phyloP scores from a whole-genome alignment of 2,888 invertebrate species.

The Eristalis arbustorum region DNA sequence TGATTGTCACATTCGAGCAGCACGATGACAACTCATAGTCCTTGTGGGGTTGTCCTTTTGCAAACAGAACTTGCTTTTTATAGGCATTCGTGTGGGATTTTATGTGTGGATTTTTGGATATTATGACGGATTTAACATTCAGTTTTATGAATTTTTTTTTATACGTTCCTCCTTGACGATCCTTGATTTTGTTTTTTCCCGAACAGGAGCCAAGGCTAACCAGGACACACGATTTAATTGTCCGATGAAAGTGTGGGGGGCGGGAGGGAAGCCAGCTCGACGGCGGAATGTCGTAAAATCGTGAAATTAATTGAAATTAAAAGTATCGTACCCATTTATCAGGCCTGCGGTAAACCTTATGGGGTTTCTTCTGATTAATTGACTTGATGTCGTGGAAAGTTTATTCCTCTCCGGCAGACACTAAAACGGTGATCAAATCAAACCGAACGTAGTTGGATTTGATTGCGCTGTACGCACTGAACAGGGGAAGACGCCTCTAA shows the following conservation, averaged over 20 bases:
- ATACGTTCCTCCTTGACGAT: neutral
- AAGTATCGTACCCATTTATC: neutral
- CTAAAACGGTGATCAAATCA: neutral
- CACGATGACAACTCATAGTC: neutral
- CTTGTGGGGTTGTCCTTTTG: neutral
- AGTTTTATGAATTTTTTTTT: neutral
- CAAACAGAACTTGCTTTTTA: conserved; percentile 17
- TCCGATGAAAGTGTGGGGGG: neutral
- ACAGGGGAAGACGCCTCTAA: neutral
- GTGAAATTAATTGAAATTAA: neutral
- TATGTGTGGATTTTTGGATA: neutral
- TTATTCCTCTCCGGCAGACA: neutral
- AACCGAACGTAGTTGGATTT: neutral
- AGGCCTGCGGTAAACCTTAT: neutral
- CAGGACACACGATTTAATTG: neutral
- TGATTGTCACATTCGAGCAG: conserved; percentile 41
- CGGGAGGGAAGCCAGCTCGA: no score
- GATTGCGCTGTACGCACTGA: neutral
- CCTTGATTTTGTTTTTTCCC: neutral
- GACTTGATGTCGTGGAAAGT: neutral
- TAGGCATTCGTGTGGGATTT: conserved; percentile 17
- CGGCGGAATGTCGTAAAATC: neutral
- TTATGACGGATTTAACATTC: neutral
- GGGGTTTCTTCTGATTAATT: neutral
- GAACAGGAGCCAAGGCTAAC: neutral